Percentiles rank a stretch among this genome's conserved stretches.
Conservation (phyloP, 92 coral and sea anemone species). For the Siderastrea siderea region DNA sequence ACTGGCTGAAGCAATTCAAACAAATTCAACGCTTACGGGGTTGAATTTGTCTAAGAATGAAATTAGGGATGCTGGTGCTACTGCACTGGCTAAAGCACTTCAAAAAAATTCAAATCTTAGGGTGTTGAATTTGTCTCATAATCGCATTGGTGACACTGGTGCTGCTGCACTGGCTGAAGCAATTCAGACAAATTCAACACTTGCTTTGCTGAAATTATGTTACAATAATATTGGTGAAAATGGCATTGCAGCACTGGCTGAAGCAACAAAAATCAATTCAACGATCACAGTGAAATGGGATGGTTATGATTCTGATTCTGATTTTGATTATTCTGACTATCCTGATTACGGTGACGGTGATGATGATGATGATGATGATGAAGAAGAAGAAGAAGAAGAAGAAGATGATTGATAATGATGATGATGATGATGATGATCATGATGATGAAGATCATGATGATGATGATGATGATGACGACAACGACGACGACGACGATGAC, state of each 20-base stretch:
- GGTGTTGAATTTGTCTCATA: neutral
- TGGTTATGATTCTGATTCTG: too few relatives aligned
- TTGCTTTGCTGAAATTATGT: too few relatives aligned
- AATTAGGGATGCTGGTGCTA: neutral
- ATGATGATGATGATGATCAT: too few relatives aligned
- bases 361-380: too few relatives aligned
- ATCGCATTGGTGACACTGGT: neutral
- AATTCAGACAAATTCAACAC: too few relatives aligned
- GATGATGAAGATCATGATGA: too few relatives aligned
- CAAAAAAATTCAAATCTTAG: neutral
- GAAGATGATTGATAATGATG: too few relatives aligned
- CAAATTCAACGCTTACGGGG: neutral
- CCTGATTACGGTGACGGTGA: neutral
- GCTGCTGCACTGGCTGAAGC: neutral
- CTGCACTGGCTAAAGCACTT: neutral
- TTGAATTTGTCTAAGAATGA: neutral
- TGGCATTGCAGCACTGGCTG: neutral
- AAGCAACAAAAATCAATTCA: neutral
- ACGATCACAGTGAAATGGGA: neutral
- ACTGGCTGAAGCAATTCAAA: neutral
- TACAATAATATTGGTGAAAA: neutral
- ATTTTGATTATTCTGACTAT: neutral
- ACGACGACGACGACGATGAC: too few relatives aligned
- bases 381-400: too few relatives aligned
- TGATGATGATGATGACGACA: too few relatives aligned